phyloP scores from a whole-genome alignment of 2,888 invertebrate species.

The Cataglyphis cursor region DNA sequence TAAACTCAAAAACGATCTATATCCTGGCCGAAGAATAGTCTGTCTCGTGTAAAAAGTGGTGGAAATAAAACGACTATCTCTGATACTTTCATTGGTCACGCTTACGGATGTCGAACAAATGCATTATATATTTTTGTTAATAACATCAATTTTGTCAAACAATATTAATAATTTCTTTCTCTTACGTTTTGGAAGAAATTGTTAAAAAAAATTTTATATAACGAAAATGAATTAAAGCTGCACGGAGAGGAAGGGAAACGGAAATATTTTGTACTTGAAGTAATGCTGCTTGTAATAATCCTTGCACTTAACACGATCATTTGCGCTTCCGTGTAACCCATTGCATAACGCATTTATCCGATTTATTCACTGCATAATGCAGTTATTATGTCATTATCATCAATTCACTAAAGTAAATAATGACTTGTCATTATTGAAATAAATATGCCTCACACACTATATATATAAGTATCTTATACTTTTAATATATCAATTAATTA shows the following conservation, averaged over 20 bases:
- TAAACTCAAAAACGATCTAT: constrained; percentile 54
- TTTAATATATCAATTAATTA: constrained; percentile 8
- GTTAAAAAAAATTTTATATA: background rate
- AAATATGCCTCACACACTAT: background rate
- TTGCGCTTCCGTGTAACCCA: constrained; percentile 51
- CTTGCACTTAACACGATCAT: constrained; percentile 33
- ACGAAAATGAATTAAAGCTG: background rate
- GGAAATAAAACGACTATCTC: constrained; percentile 50
- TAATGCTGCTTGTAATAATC: background rate
- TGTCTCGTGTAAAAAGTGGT: constrained; percentile 23
- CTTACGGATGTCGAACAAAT: constrained; percentile 58
- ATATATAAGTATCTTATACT: background rate
- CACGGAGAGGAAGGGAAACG: background rate
- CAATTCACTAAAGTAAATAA: constrained; percentile 44
- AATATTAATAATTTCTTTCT: background rate
- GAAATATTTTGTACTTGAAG: background rate
- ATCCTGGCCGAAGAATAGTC: constrained; percentile 32
- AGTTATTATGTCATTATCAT: constrained; percentile 46
- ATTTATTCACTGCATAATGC: constrained; percentile 25
- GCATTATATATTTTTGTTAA: constrained; percentile 3
- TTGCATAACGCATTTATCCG: constrained; percentile 63
- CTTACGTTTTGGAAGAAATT: background rate
- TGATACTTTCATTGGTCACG: constrained; percentile 42
- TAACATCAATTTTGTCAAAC: constrained; percentile 1
- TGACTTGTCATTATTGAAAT: constrained; percentile 40